These are phyloP conservation scores for Glaucomys volans DNA, from an alignment of 2,113 vertebrate genomes.

Conservation along the genomic window DNA sequence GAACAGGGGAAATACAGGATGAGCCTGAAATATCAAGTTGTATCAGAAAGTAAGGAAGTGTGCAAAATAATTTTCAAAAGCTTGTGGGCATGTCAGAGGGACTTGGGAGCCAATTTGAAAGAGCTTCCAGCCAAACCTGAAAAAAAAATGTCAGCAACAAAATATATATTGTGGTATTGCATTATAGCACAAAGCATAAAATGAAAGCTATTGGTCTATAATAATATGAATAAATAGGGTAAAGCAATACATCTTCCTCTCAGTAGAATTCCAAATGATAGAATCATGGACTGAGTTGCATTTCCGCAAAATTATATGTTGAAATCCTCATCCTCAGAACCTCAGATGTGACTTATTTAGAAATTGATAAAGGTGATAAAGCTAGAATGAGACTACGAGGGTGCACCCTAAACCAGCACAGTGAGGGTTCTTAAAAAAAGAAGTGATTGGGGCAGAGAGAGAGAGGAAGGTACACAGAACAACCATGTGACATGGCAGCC, in stretches of 20 bases:
- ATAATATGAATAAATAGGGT: background rate
- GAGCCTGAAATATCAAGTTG: background rate
- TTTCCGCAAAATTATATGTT: background rate
- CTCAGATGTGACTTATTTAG: background rate
- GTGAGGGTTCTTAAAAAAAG: background rate
- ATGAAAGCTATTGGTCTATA: too few species aligned
- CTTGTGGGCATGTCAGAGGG: background rate
- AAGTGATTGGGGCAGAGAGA: background rate
- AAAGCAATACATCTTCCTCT: background rate
- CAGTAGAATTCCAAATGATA: background rate
- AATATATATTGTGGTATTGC: background rate
- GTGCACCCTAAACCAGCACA: accelerated
- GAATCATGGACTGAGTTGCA: background rate
- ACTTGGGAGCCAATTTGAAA: background rate
- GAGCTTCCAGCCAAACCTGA: too few species aligned
- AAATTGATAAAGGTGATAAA: background rate
- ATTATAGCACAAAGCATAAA: background rate
- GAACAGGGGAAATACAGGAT: background rate
- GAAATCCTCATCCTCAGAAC: too few species aligned
- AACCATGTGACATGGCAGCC: background rate
- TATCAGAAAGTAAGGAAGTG: background rate
- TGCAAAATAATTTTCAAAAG: too few species aligned
- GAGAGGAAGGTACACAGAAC: background rate
- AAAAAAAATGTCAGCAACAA: background rate
- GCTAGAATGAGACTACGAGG: too few species aligned